A percentile compares a stretch with the other conserved stretches of the same genome.
These are phyloP conservation scores for Sternotherus odoratus DNA, from an alignment of 2,797 vertebrate genomes.

Conservation along the genomic window DNA sequence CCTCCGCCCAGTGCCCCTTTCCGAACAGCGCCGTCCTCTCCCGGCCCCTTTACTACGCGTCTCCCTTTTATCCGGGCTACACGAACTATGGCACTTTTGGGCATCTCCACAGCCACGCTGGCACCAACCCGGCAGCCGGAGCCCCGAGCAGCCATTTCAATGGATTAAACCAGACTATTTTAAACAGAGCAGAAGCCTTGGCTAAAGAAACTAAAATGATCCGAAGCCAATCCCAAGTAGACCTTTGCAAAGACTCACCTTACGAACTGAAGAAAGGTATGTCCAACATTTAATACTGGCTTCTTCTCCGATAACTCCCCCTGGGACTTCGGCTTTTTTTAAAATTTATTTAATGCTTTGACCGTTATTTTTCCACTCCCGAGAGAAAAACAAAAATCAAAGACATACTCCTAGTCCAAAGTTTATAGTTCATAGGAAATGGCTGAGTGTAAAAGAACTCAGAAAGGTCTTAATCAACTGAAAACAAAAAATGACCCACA, in stretches of 20 bases:
- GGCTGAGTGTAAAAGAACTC: constrained; percentile 82
- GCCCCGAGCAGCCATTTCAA: constrained; percentile 90
- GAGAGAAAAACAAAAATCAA: constrained; percentile 69
- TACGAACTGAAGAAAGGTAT: constrained; percentile 99
- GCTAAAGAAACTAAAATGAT: constrained; percentile 93
- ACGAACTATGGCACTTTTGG: constrained; percentile 98
- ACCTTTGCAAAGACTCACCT: constrained; percentile 97
- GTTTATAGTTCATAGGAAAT: constrained; percentile 91
- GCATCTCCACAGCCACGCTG: constrained; percentile 92
- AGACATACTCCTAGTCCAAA: constrained; percentile 81
- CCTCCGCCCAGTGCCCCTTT: constrained; percentile 87
- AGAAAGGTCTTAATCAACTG: constrained; percentile 92
- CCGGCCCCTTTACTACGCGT: constrained; percentile 96
- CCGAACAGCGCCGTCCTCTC: constrained; percentile 93
- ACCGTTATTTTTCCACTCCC: constrained; percentile 84
- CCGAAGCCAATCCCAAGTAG: constrained; percentile 94
- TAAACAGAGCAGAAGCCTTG: constrained; percentile 96
- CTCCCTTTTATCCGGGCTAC: constrained; percentile 97
- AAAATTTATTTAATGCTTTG: constrained; percentile 89
- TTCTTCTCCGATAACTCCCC: constrained; percentile 73
- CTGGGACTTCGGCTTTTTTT: constrained; percentile 88
- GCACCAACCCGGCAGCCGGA: constrained; percentile 82
- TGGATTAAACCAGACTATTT: constrained; percentile 99
- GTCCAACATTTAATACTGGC: constrained; percentile 97
- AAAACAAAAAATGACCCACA: constrained; percentile 74